Evolutionary conservation across 2,888 invertebrate genomes (phyloP), one percentile per base, ranked within the genome.

Genomic region (Xestia xanthographa): DNA sequence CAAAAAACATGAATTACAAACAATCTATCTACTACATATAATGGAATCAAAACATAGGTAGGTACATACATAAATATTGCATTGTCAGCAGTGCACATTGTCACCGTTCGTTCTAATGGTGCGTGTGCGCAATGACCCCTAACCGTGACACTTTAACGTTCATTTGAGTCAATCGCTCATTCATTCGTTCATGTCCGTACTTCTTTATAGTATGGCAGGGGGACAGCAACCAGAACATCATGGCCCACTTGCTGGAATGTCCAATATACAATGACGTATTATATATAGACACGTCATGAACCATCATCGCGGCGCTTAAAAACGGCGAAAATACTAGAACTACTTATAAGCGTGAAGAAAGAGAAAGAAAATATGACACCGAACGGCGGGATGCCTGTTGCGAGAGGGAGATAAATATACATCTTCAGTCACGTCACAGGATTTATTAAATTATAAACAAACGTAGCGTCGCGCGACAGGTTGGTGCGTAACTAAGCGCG

Each of bases 111-210:
- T 63, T 66, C 53, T 62, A 70, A 79, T 58, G 66, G 45, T 50
- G 43, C 62, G 34, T 63, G 60, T 43, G 14, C 29, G 67, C 81
- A 50, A 38, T 77, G 82, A 83, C 77, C 82, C 82, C 29, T 83
- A 60, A 75, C 82, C 70, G 14, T 77, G 70, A 77, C 77, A 60
- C 53, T 70, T 76, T 26, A 45, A 45, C 45, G 62, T 50, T 48
- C 41, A 60, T 58, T 63, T n/a, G 8, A 63, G n/a, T 63, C 14
- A 12, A 63, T 60, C 22, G 8, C 48, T 60, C 45, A 50, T 26
- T 60, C 62, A 41, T 67, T 65, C 22, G 8, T 62, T 53, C 41
- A 50, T 41, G 53, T 58, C 41, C 29, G 50, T 12, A 56, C 34
- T 20, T 26, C n/a, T 48, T 41, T 20, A 62, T 17, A 56, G 14